Evolutionary conservation across 2,888 invertebrate genomes (phyloP), one percentile per base, ranked within the genome.

Genomic region (Xanthia icteritia): DNA sequence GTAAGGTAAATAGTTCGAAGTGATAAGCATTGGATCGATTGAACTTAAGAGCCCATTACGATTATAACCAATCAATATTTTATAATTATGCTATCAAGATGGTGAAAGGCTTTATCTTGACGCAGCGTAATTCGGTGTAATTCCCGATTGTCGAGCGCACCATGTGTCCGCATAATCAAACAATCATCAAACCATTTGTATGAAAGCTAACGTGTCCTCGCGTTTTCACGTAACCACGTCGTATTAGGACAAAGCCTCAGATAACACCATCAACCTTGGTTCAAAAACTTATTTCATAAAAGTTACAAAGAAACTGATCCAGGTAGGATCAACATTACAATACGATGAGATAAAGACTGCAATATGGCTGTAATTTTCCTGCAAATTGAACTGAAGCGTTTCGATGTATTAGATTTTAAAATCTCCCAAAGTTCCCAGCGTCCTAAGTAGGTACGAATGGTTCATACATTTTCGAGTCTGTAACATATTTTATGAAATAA

Each of bases 331-430:
- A 74, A 77, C 69, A 74, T 72, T 80, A 82, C 81, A 87, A 83
- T 81, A 83, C 68, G 69, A 83, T 79, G 81, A 88, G 83, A 86
- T 85, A 61, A 88, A 88, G 89, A 88, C 88, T 88, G 88, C 76
- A 76, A 79, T 42, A 85, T 89, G 89, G 88, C 88, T 89, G 88
- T 88, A 87, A 88, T 89, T 87, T 89, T 86, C 86, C 82, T 79
- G 76, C 82, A 79, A 86, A 78, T 81, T 86, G 81, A 83, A 87
- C 81, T 88, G 83, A 87, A 73, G 73, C 65, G 77, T 83, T 80
- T 80, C 78, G 80, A 87, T 87, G 78, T 84, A 84, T 84, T 88
- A 88, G 82, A 89, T 81, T 76, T 68, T 82, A 79, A 85, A 87
- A 84, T 85, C 81, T 82, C 83, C 82, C 82, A 74, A 82, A 79